Base-by-base conservation (phyloP, 2,888 invertebrate species). In the Lissocephala sabroskyi region DNA sequence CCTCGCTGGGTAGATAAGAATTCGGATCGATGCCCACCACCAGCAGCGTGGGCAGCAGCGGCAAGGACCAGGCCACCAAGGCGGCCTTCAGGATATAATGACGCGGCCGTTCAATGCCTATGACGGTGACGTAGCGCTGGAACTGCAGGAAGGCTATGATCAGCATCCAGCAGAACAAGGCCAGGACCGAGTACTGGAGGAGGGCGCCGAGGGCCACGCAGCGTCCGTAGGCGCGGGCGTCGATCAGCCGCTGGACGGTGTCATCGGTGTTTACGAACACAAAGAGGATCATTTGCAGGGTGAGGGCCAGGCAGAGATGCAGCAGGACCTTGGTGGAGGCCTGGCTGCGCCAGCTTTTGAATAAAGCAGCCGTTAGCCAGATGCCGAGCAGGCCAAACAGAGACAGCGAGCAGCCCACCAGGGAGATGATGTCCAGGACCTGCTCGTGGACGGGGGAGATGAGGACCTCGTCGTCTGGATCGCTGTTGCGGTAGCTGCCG, bases 111-210 rank as follows among this genome's bases (percentile, higher is more conserved):
- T 84, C 86, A 16, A 76, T 67, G 2, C 89, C 89, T 41, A 91
- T 84, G 1, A 91, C 89, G 52, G 88, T 86, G 2, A 91, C 91
- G 62, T 90, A 90, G 43, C 89, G 86, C 45, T 89, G 86, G 78
- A 90, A 91, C 75, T 91, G 91, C 48, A 90, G 82, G 45, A 89
- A 83, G 2, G 89, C 91, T 50, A 90, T 89, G 48, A 91, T 88
- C 32, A 91, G 80, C 91, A 91, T 91, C 91, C 91, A 91, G 66
- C 87, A 86, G 67, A 91, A 91, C 50, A 89, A 87, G 2, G 89
- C 87, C 28, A 91, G 80, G 26, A 91, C 87, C 19, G 90, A 88
- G 79, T 90, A 91, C 71, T 91, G 91, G 26, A 91, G 79, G 7
- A 87, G 60, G 9, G 88, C 87, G 2, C 91, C 90, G 19, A 90